A percentile compares a stretch with the other conserved stretches of the same genome.
phyloP scores from a whole-genome alignment of 2,888 invertebrate species.

The Tortricodes alternella region DNA sequence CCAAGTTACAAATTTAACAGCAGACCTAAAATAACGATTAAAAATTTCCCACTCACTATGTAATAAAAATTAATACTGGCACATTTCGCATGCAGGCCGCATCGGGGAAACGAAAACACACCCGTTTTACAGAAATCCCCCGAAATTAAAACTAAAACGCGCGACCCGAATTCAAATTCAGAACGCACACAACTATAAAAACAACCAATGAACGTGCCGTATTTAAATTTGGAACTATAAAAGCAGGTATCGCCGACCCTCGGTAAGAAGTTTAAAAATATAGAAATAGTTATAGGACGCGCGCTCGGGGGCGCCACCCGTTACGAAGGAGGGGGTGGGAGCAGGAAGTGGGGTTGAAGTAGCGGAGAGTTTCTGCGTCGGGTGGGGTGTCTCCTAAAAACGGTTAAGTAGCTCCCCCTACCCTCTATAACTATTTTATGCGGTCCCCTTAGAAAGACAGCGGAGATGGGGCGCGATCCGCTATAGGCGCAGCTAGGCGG shows the following conservation, averaged over 20 bases:
- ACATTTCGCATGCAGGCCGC: slow-evolving; percentile 46
- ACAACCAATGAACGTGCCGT: slow-evolving; percentile 65
- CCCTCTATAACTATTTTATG: slow-evolving; percentile 82
- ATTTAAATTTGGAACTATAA: slow-evolving; percentile 68
- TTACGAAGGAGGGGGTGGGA: slow-evolving; percentile 55
- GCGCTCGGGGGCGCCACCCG: slow-evolving; percentile 45
- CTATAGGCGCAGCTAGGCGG: slow-evolving; percentile 64
- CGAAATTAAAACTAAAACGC: slow-evolving; percentile 79
- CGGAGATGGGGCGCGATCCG: slow-evolving; percentile 77
- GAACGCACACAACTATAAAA: slow-evolving; percentile 63
- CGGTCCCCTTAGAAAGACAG: slow-evolving; percentile 82
- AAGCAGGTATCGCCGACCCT: slow-evolving; percentile 77
- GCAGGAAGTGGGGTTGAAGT: slow-evolving; percentile 76
- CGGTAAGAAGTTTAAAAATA: slow-evolving; percentile 79
- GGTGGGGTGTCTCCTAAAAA: slow-evolving; percentile 82
- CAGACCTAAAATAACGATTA: slow-evolving; percentile 21
- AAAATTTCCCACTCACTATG: slow-evolving; percentile 26
- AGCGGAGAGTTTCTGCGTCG: slow-evolving; percentile 70
- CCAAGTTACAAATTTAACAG: slow-evolving; percentile 4
- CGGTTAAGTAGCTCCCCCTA: slow-evolving; percentile 81
- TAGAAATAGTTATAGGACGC: slow-evolving; percentile 73
- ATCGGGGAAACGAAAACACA: slow-evolving; percentile 48
- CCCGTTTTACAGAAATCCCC: slow-evolving; percentile 52
- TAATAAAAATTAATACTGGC: slow-evolving; percentile 33
- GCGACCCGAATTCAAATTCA: slow-evolving; percentile 75